Base-by-base conservation (phyloP, 1,140 invertebrate genomes). In the Drosophila elegans region DNA sequence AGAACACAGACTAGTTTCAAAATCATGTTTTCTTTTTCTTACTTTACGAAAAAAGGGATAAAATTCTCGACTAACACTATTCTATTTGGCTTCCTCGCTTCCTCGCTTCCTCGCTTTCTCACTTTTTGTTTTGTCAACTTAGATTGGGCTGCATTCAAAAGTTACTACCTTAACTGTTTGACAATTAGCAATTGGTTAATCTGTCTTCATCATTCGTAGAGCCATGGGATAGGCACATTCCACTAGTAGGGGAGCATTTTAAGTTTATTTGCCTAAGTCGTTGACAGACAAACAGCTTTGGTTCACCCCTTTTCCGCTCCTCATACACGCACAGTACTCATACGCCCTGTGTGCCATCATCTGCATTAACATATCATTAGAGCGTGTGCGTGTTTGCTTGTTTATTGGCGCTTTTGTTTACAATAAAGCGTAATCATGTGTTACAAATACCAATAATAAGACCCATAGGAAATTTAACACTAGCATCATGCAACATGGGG, bases 341-440 rank as follows among this genome's bases (percentile, higher is more conserved):
- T 86, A 86, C 83, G 83, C 83, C 74, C 13, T 69, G 83, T 89
- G 80, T 72, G 80, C 80, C n/a, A n/a, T n/a, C 84, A 84, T 69
- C 60, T 88, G 84, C 84, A 89, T 89, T 89, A 89, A 83, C 83
- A 89, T 89, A 89, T 89, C 83, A 88, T 89, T 89, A 83, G 84
- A 5, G 42, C 36, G 60, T 59, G 61, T 56, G 77, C 71, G 77
- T 73, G 78, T 81, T 78, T 85, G 78, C 41, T 77, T 86, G 83
- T 88, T 84, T 84, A 84, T 84, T 61, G 76, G 29, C 25, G 84
- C 84, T 71, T 85, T 88, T 88, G 83, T 88, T 88, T 88, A 88
- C 84, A 88, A 80, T 80, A 78, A 66, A 88, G 75, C 79, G 83
- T 88, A 88, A 88, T 88, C 84, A 88, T 88, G 83, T 88, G 83